Base-by-base conservation (phyloP, 2,797 vertebrate genomes). In the Micropoecilia bifurca region DNA sequence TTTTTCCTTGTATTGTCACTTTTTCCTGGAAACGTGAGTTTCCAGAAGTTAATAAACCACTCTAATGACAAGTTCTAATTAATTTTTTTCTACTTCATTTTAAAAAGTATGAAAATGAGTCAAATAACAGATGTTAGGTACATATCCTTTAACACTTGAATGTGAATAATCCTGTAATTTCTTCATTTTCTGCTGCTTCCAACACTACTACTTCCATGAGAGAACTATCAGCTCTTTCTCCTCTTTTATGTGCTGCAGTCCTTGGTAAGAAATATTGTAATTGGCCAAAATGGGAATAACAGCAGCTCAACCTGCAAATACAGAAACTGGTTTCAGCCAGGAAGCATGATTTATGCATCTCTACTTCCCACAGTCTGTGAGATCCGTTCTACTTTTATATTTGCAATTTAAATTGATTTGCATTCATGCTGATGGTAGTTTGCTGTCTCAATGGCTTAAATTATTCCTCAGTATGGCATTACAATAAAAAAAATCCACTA, bases 331-430 rank as follows among this genome's bases (percentile, higher is more conserved):
- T n/a, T 22, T 69, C 9, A 20, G 9, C 66, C 39, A 25, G 66
- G 22, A 69, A 69, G 10, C 66, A 12, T 71, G 25, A 3, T 45
- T 13, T 8, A 43, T 46, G 9, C 66, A 45, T 46, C 25, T 71
- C 68, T 28, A n/a, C 9, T 45, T 71, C 41, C 14, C 6, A 66
- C 46, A 50, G 46, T 76, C 71, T 25, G 43, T 79, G 73, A 41
- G 41, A 75, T 72, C 12, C 8, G 63, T 30, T 78, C 61, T 45
- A 14, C 5, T 1, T 28, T 53, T 30, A 45, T 16, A 61, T 85
- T 75, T 57, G 53, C 28, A 39, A 69, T 79, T 72, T 36, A 75
- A 75, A 79, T 82, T 41, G 43, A 84, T 83, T 86, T 68, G 14
- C 55, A 74, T 74, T 20, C 63, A 66, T 72, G 45, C 45, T 72